Evolutionary conservation across 2,888 invertebrate species (phyloP), one percentile per base, ranked within the genome.

Genomic region (Cetonia aurata): DNA sequence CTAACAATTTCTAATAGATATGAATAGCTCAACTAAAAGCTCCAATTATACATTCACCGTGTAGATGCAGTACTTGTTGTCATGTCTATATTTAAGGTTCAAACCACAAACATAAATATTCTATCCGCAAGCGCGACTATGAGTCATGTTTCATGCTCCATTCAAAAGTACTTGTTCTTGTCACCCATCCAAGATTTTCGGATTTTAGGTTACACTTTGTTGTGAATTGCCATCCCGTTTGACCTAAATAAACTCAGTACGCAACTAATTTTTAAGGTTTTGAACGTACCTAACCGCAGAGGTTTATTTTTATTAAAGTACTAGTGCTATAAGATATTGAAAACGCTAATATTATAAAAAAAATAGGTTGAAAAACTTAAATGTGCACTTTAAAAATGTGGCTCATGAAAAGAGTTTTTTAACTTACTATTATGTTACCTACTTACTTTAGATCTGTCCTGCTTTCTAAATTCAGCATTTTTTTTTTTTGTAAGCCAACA

Each of bases 11-110:
- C 41, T 56, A 41, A 41, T 4, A 41, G 56, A 31, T 33, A 48
- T 31, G 31, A 48, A 62, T 31, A 62, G 15, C 15, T 15, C 9
- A 48, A 10, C 15, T 31, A 17, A 50, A 15, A 46, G 31, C 15
- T 33, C 46, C 12, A 48, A 48, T 62, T 6, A 31, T 50, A 15
- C 17, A 33, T 33, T 31, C 15, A 46, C 6, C 62, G 48, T 15
- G 48, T 48, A 25, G n/a, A n/a, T n/a, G n/a, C n/a, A 46, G 46
- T 62, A 48, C 48, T 62, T 46, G 46, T 60, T 60, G 62, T 62
- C 62, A 62, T 48, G 48, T 48, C 62, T 62, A 62, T 62, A 62
- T 62, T 62, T 62, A 62, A 62, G 48, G 46, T 62, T 62, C 60
- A 48, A 62, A 62, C 48, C 6, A 48, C 62, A 48, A 15, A 31